A percentile compares a stretch with the other conserved stretches of the same genome.
Conservation (phyloP, 1,140 invertebrate species). For the Sarcophaga peregrina region DNA sequence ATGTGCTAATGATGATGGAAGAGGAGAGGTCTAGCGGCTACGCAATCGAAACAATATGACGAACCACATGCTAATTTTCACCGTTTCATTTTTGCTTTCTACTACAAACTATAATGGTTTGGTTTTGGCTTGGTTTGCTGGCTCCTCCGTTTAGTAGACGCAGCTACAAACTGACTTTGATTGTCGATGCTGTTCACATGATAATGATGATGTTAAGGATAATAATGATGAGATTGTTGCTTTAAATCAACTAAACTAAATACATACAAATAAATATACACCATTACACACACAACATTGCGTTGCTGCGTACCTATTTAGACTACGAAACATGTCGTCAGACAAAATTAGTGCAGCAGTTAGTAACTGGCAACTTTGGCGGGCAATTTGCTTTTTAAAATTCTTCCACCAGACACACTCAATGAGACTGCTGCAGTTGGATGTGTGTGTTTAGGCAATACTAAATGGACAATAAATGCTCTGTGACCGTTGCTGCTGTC, state of each 20-base stretch:
- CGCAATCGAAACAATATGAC: not conserved
- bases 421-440: too few relatives aligned
- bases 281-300: too few relatives aligned
- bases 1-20: not conserved
- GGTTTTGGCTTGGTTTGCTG: not conserved
- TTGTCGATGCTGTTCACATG: not conserved
- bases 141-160: not conserved
- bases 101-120: not conserved
- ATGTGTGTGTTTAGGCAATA: too few relatives aligned
- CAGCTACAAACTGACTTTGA: not conserved
- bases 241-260: not conserved
- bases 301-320: too few relatives aligned
- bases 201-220: not conserved
- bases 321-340: too few relatives aligned
- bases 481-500: too few relatives aligned
- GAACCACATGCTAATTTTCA: constrained; percentile 35
- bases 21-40: not conserved
- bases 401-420: too few relatives aligned
- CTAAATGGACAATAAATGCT: too few relatives aligned
- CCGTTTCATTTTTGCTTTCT: constrained; percentile 6
- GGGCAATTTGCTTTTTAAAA: too few relatives aligned
- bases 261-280: too few relatives aligned
- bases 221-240: not conserved
- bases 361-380: too few relatives aligned
- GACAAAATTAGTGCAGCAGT: too few relatives aligned